Base-by-base conservation (phyloP, 2,888 invertebrate genomes). In the Drosophila demipolita region DNA sequence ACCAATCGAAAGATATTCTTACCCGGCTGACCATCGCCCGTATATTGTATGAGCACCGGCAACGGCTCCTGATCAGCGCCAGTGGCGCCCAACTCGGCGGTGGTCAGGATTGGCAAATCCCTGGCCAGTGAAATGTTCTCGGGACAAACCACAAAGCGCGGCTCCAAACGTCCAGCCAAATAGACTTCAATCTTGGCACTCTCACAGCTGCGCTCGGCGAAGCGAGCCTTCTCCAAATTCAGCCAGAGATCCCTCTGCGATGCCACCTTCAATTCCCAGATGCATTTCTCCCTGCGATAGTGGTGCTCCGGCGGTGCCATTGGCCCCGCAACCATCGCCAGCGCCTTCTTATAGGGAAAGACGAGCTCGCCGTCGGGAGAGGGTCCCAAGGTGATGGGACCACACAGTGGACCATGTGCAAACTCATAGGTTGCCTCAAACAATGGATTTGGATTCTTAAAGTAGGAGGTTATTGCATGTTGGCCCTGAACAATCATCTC, bases 351-450 rank as follows among this genome's bases (percentile, higher is more conserved):
- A 90, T 96, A 96, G 0, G 97, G 97, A 90, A 97, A 97, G 35
- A 97, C 96, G n/a, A 97, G 96, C 92, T 97, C 97, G 0, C 97
- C 97, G 85, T 97, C 97, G 1, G 96, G 96, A 0, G 96, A 95
- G 0, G 97, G 96, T 9, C 96, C 96, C 54, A 97, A 93, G 5
- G 96, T 95, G 0, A 97, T 96, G 0, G 97, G 97, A 0, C 98
- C 98, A 90, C 98, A 98, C 1, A 97, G 93, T 0, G 97, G 97
- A 1, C 97, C 97, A 84, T 98, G 98, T 1, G 97, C 97, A 90
- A 98, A 98, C 91, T 97, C 97, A 91, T 97, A 98, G 7, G 95
- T 95, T 0, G 98, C 98, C 92, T 97, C 96, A 90, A 98, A 98
- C 6, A 98, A 94, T 0, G 98, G 96, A 40, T 95, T 95, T 3